These are phyloP conservation scores for Campoplex capitator DNA, from an alignment of 2,888 invertebrate genomes.

Conservation along the genomic window DNA sequence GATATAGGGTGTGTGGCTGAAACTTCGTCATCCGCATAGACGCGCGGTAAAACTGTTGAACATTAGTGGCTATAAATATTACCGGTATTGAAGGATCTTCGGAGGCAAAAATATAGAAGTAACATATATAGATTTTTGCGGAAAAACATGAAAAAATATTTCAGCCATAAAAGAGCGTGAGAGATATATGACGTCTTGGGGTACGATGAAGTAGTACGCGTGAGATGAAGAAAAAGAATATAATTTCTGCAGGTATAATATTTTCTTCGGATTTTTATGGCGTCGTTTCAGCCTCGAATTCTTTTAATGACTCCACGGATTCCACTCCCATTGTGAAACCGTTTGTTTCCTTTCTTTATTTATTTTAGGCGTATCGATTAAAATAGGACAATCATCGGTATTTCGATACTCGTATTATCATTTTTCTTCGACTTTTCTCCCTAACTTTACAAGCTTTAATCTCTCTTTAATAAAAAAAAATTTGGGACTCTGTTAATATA, in stretches of 20 bases:
- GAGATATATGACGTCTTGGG: slow-evolving; percentile 8
- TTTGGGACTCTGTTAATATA: not conserved
- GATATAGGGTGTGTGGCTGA: not conserved
- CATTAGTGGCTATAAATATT: slow-evolving; percentile 13
- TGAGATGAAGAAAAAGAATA: not conserved
- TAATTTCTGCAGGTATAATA: slow-evolving; percentile 12
- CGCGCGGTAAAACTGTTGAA: slow-evolving; percentile 12
- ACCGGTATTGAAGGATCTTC: not conserved
- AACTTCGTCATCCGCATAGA: slow-evolving; percentile 8
- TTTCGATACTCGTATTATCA: not conserved
- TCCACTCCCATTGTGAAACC: slow-evolving; percentile 1
- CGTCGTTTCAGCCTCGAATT: slow-evolving; percentile 23
- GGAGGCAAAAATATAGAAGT: not conserved
- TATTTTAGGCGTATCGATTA: not conserved
- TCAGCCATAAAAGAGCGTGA: slow-evolving; percentile 17
- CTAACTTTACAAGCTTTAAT: not conserved
- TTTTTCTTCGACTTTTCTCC: not conserved
- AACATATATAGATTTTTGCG: slow-evolving; percentile 1
- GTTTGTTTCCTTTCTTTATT: not conserved
- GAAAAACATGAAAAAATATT: slow-evolving; percentile 40
- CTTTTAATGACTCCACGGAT: not conserved
- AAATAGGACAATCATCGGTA: not conserved
- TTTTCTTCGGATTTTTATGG: slow-evolving; percentile 5
- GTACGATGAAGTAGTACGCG: not conserved
- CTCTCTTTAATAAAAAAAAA: not conserved